Percentiles rank a stretch among this genome's conserved stretches.
Evolutionary conservation across 2,888 invertebrate species (phyloP).

Genomic region (Chironomus riparius): DNA sequence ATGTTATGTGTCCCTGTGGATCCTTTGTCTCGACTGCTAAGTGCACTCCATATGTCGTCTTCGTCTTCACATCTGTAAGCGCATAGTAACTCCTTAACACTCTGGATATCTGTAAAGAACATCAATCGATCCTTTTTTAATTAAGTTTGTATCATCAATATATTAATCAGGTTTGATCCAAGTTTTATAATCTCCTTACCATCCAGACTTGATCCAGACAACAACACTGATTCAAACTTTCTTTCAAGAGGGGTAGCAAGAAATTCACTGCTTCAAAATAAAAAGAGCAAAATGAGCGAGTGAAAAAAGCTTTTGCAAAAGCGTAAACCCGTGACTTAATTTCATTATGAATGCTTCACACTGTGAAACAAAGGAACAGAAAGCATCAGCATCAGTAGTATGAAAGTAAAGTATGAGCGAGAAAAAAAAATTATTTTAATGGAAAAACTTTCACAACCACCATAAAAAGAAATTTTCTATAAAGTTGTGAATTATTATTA

Average conservation of each 20-base stretch:
- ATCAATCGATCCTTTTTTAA: too few species aligned
- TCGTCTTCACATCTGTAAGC: too few species aligned
- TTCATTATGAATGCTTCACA: slow-evolving; percentile 20
- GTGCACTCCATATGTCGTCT: too few species aligned
- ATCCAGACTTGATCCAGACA: too few species aligned
- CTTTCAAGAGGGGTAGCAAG: neutral
- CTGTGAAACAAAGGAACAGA: neutral
- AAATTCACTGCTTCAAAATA: neutral
- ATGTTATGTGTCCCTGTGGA: too few species aligned
- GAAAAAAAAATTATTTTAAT: slow-evolving; percentile 25
- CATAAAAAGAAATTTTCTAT: slow-evolving; percentile 8
- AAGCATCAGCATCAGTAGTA: neutral
- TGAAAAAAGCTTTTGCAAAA: slow-evolving; percentile 6
- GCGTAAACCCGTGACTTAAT: slow-evolving; percentile 26
- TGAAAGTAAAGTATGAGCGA: neutral
- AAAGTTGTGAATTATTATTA: slow-evolving; percentile 20
- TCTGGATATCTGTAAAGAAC: too few species aligned
- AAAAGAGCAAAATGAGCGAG: neutral
- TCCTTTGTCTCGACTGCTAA: too few species aligned
- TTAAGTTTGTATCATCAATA: too few species aligned
- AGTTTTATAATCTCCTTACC: too few species aligned
- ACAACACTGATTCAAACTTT: too few species aligned
- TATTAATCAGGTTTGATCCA: too few species aligned
- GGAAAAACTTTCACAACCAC: slow-evolving; percentile 25
- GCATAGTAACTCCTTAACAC: too few species aligned